A percentile compares a stretch with the other conserved stretches of the same genome.
Conservation (phyloP, 2,888 invertebrate genomes). For the Protophormia terraenovae region DNA sequence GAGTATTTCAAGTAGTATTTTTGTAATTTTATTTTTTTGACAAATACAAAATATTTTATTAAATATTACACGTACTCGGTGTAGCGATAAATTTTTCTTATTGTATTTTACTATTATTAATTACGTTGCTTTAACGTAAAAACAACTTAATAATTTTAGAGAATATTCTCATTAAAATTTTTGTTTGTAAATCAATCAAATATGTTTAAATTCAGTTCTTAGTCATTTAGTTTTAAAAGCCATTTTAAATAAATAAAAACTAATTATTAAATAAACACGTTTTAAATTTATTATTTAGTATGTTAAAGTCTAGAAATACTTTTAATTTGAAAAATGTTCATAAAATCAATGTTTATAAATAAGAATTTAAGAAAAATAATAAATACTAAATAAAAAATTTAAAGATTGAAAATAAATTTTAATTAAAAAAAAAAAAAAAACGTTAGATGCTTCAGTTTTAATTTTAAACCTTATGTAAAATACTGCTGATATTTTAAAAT, state of each 20-base stretch:
- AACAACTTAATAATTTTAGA: constrained; percentile 4
- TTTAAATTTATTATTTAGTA: constrained; percentile 15
- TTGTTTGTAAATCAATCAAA: not conserved
- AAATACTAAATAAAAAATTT: not conserved
- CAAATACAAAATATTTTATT: not conserved
- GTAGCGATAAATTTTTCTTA: not conserved
- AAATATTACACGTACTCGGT: not conserved
- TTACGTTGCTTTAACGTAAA: not conserved
- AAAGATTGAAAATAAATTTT: too few relatives aligned
- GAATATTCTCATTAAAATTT: not conserved
- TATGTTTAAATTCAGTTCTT: constrained; percentile 38
- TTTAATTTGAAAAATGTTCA: constrained; percentile 55
- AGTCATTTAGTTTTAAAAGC: constrained; percentile 59
- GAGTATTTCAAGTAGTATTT: not conserved
- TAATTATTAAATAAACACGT: not conserved
- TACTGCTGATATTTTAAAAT: too few relatives aligned
- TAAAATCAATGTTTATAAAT: constrained; percentile 58
- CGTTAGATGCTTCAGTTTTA: too few relatives aligned
- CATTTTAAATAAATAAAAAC: constrained; percentile 44
- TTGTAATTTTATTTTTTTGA: not conserved
- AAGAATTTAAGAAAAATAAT: constrained; percentile 24
- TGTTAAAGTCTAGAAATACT: not conserved
- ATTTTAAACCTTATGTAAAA: too few relatives aligned
- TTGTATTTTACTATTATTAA: not conserved
- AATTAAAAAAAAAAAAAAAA: too few relatives aligned